phyloP scores from a whole-genome alignment of 2,888 invertebrate genomes.

The Rhagium mordax region DNA sequence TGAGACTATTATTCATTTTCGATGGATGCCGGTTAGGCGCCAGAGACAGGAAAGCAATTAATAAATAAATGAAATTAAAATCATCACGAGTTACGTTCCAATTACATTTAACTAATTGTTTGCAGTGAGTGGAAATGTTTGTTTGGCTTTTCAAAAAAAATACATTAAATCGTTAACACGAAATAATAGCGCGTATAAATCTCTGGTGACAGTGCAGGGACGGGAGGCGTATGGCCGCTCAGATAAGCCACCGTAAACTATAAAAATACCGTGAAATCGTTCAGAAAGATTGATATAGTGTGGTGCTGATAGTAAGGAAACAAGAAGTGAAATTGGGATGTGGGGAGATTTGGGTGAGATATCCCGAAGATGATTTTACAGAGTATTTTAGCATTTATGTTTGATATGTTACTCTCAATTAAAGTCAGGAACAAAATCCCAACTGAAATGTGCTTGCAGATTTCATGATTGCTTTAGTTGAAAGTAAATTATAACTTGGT shows the following conservation, averaged over 20 bases:
- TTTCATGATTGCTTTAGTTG: too few relatives aligned
- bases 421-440: too few relatives aligned
- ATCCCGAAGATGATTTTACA: neutral
- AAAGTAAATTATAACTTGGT: too few relatives aligned
- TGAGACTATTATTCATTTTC: neutral
- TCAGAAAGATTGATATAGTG: neutral
- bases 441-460: too few relatives aligned
- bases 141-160: neutral
- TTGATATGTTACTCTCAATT: too few relatives aligned
- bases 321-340: neutral
- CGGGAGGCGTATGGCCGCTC: neutral
- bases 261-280: neutral
- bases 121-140: neutral
- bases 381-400: too few relatives aligned
- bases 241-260: neutral
- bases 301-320: neutral
- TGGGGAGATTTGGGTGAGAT: neutral
- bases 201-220: neutral
- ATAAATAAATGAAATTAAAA: slow-evolving; percentile 6
- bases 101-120: neutral
- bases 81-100: neutral
- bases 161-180: neutral
- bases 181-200: neutral
- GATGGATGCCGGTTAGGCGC: neutral
- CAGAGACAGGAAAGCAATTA: neutral